Conservation (phyloP, 2,888 invertebrate species). For the Drosophila ustulata region DNA sequence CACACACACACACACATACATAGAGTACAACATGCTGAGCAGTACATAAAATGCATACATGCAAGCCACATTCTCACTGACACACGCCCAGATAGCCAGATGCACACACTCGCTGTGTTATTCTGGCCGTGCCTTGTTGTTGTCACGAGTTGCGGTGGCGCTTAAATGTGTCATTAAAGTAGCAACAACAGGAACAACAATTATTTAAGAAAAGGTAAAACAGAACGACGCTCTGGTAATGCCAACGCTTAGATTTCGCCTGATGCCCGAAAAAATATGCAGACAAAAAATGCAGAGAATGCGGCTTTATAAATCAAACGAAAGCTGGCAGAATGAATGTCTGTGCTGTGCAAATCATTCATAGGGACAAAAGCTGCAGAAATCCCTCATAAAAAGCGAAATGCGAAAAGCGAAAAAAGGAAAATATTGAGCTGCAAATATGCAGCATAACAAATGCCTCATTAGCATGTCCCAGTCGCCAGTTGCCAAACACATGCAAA, state of each 20-base stretch:
- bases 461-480: constrained; percentile 60
- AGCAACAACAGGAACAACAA: constrained; percentile 28
- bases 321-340: constrained; percentile 37
- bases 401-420: neutral
- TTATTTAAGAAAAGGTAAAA: constrained; percentile 20
- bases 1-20: constrained; percentile 20
- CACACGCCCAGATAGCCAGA: constrained; percentile 17
- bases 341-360: constrained; percentile 57
- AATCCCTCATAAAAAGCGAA: constrained; percentile 5
- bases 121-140: constrained; percentile 42
- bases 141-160: constrained; percentile 70
- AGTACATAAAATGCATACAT: constrained; percentile 74
- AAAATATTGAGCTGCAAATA: constrained; percentile 46
- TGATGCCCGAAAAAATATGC: no score
- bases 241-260: constrained; percentile 53
- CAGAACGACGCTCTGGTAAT: constrained; percentile 15
- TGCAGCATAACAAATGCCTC: constrained; percentile 72
- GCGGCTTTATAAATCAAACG: constrained; percentile 69
- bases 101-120: constrained; percentile 34
- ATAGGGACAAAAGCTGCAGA: constrained; percentile 32
- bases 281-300: constrained; percentile 37
- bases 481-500: constrained; percentile 43
- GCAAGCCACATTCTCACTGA: constrained; percentile 37
- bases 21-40: constrained; percentile 22
- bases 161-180: constrained; percentile 77